phyloP scores from a whole-genome alignment of 2,113 vertebrate genomes.

The Phainopepla nitens region DNA sequence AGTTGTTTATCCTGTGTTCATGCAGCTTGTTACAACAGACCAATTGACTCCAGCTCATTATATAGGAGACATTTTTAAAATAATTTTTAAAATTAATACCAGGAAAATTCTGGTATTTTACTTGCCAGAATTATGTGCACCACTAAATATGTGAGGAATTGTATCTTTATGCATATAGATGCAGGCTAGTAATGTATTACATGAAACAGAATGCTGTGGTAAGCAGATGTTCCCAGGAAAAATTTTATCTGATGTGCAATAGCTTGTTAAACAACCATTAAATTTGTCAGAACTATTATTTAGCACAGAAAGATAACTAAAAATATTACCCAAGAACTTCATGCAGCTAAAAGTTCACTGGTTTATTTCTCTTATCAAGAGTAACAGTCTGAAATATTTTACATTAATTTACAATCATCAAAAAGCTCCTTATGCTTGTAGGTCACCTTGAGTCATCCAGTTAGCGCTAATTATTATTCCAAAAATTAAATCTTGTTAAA shows the following conservation, averaged over 20 bases:
- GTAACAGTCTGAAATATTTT: slow-evolving; percentile 20
- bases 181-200: neutral
- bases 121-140: neutral
- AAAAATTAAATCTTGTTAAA: neutral
- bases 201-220: neutral
- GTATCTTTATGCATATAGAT: neutral
- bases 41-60: neutral
- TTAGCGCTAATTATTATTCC: neutral
- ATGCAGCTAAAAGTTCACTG: slow-evolving; percentile 25
- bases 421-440: neutral
- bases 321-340: neutral
- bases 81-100: neutral
- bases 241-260: neutral
- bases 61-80: neutral
- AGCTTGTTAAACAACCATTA: neutral
- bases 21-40: neutral
- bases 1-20: neutral
- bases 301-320: neutral
- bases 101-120: neutral
- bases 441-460: neutral
- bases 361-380: slow-evolving; percentile 55
- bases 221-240: neutral
- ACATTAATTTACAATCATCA: slow-evolving; percentile 33
- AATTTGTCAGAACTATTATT: neutral
- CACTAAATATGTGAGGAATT: neutral